Conservation (phyloP, 1,140 invertebrate species). For the Calephelis nemesis region DNA sequence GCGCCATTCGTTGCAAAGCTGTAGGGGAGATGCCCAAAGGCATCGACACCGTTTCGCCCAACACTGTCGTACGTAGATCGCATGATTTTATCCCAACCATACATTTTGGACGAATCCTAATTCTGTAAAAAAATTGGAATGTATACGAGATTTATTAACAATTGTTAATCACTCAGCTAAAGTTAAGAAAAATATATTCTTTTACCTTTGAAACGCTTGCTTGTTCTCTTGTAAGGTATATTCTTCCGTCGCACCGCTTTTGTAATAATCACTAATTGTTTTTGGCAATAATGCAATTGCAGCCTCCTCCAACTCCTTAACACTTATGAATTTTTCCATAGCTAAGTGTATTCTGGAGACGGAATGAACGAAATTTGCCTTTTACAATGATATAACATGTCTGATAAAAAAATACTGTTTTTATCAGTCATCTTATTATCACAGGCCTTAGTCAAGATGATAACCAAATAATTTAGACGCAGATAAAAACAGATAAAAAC, state of each 20-base stretch:
- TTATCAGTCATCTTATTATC: conserved; percentile 38
- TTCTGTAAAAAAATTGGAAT: conserved; percentile 72
- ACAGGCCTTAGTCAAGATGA: conserved; percentile 42
- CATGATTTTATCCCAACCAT: conserved; percentile 87
- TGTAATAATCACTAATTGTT: conserved; percentile 90
- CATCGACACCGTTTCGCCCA: conserved; percentile 86
- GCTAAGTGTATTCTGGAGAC: conserved; percentile 12
- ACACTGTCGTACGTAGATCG: conserved; percentile 82
- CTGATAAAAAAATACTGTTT: conserved; percentile 6
- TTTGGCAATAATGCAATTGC: conserved; percentile 84
- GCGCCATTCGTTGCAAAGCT: conserved; percentile 96
- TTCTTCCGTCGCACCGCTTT: conserved; percentile 92
- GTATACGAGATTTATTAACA: conserved; percentile 1
- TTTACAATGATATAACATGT: conserved; percentile 13
- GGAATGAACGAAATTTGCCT: conserved; percentile 24
- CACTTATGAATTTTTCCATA: conserved; percentile 82
- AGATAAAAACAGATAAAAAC: no score
- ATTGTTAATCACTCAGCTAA: neutral
- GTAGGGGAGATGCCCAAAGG: conserved; percentile 94
- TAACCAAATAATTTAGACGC: neutral
- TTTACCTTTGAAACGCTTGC: conserved; percentile 88
- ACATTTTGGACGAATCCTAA: conserved; percentile 89
- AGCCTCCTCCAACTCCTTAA: conserved; percentile 90
- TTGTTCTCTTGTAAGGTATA: conserved; percentile 88
- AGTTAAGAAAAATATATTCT: neutral